Percentiles rank a stretch among this genome's conserved stretches.
Evolutionary conservation across 2,797 vertebrate species (phyloP).

Genomic region (Hippocampus kuda): DNA sequence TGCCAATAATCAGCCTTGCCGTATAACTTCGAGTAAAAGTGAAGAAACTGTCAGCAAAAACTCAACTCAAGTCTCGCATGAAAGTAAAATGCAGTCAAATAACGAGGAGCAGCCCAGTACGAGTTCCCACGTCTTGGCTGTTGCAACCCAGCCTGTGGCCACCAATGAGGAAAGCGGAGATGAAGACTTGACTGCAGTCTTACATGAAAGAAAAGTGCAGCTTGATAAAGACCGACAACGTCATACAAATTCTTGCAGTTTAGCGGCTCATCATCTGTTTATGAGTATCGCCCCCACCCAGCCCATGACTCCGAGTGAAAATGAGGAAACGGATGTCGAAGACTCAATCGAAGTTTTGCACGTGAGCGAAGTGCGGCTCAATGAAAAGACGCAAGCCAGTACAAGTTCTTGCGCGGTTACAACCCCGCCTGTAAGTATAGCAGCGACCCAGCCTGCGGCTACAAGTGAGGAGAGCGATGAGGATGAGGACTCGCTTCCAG

Average conservation of each 20-base stretch:
- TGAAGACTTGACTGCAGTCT: constrained; percentile 2
- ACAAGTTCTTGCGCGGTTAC: neutral
- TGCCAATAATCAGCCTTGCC: neutral
- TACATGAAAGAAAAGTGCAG: neutral
- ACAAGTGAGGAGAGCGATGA: constrained; percentile 14
- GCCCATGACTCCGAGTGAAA: constrained; percentile 14
- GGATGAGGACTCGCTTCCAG: neutral
- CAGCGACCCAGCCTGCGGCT: constrained; percentile 15
- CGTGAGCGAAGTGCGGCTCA: constrained; percentile 15
- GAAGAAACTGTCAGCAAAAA: neutral
- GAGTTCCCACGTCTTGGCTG: neutral
- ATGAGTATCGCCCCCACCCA: constrained; percentile 10
- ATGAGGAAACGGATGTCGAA: constrained; percentile 24
- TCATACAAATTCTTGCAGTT: neutral
- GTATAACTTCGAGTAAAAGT: neutral
- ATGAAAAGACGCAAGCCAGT: neutral
- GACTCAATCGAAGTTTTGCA: neutral
- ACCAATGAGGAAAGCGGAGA: neutral
- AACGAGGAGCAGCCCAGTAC: neutral
- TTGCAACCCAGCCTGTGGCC: constrained; percentile 2
- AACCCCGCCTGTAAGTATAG: neutral
- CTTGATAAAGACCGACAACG: neutral
- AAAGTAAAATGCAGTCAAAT: neutral
- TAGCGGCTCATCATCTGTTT: neutral
- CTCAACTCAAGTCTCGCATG: neutral